Evolutionary conservation across 2,113 vertebrate genomes (phyloP), one percentile per base, ranked within the genome.

Genomic region (Otocyon megalotis): DNA sequence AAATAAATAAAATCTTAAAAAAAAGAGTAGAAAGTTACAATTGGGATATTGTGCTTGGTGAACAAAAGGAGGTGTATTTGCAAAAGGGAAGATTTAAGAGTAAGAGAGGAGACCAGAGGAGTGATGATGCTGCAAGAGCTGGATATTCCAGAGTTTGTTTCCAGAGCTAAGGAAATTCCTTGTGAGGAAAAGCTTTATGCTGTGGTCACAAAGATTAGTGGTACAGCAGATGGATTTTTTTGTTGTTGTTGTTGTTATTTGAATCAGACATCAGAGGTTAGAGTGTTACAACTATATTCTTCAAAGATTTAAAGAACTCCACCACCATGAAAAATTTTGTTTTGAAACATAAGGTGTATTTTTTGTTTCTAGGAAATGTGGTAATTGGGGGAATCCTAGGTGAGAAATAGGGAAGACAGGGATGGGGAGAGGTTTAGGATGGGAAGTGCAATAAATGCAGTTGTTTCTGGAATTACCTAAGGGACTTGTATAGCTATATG

Each of bases 371-470:
- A 30, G 24, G 48, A 54, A 65, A n/a, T 8, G 11, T 28, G 17
- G 1, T 24, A 10, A 48, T 37, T 9, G 0, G 11, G 24, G 12
- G 67, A 82, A 58, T 13, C 3, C 22, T 3, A 35, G 30, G 8
- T 22, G 35, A 30, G 14, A 53, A 67, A 32, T 0, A 1, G 10
- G 7, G 24, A 35, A 54, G 2, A 2, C 1, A 32, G 1, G n/a
- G 53, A 2, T 50, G 26, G n/a, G 69, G 32, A 13, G 8, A 12
- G 1, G 16, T 9, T n/a, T 14, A 35, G 32, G 11, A 8, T 17
- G 17, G 50, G 53, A 62, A 53, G 30, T 13, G 15, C 26, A 32
- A 7, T 65, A 8, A 8, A 9, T 30, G 15, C 4, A 3, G 1
- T 71, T 69, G 16, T 48, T 26, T 50, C 35, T 48, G 32, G 28